Conservation (phyloP, 2,888 invertebrate species). For the Baccha elongata region DNA sequence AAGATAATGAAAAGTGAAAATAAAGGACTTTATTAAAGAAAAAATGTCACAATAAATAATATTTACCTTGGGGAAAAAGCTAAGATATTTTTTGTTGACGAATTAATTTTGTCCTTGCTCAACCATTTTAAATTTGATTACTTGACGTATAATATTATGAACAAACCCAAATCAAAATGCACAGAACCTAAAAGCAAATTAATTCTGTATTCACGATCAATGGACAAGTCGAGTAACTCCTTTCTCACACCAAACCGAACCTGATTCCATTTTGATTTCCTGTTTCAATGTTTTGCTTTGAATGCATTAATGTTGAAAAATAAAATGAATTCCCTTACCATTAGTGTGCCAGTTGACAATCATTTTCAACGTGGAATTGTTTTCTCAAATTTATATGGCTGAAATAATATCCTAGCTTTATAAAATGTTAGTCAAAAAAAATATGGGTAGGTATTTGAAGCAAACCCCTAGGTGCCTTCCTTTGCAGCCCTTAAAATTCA, state of each 20-base stretch:
- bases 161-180: neutral
- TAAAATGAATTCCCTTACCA: neutral
- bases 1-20: constrained; percentile 11
- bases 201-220: neutral
- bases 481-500: neutral
- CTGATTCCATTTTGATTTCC: neutral
- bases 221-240: neutral
- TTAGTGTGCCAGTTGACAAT: neutral
- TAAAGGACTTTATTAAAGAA: neutral
- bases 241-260: neutral
- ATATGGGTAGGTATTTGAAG: neutral
- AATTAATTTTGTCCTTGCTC: too few relatives aligned
- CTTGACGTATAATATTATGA: too few relatives aligned
- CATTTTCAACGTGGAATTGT: constrained; percentile 7
- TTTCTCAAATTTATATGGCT: constrained; percentile 18
- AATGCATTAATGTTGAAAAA: neutral
- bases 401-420: constrained; percentile 13
- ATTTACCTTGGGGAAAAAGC: too few relatives aligned
- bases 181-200: neutral
- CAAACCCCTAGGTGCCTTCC: neutral
- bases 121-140: too few relatives aligned
- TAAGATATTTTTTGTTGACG: too few relatives aligned
- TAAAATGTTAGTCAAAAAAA: neutral
- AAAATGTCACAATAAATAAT: too few relatives aligned
- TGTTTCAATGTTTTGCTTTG: constrained; percentile 1